Evolutionary conservation across 1,140 invertebrate genomes (phyloP).

Genomic region (Drosophila triauraria): DNA sequence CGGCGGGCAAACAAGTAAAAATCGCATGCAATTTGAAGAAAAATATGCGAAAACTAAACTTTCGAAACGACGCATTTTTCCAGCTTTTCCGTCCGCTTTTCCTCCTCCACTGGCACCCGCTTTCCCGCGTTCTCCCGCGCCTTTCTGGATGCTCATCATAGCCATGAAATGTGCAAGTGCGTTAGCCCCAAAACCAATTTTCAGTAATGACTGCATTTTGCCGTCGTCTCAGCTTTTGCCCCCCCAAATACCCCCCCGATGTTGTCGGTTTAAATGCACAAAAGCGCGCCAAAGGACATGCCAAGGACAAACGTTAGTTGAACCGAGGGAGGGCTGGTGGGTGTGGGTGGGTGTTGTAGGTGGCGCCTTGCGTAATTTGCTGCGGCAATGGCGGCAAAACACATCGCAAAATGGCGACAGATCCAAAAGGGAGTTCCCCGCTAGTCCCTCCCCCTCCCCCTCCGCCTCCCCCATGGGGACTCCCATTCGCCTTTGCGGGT

Average conservation of each 20-base stretch:
- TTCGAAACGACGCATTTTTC: constrained; percentile 80
- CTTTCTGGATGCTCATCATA: constrained; percentile 62
- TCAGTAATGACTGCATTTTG: constrained; percentile 83
- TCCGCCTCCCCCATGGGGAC: neutral
- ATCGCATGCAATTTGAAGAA: constrained; percentile 81
- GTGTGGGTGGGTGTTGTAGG: neutral
- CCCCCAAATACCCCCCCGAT: neutral
- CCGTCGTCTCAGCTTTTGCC: constrained; percentile 58
- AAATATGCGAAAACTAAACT: constrained; percentile 82
- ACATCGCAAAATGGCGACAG: constrained; percentile 82
- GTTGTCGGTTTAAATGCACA: constrained; percentile 78
- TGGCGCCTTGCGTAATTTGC: constrained; percentile 77
- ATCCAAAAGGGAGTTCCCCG: constrained; percentile 36
- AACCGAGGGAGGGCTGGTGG: constrained; percentile 33
- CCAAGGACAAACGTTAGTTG: constrained; percentile 83
- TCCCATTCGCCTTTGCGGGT: constrained; percentile 66
- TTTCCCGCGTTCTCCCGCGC: no score
- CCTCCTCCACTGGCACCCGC: neutral
- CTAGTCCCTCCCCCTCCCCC: neutral
- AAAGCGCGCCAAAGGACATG: constrained; percentile 82
- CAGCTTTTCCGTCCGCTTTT: constrained; percentile 26
- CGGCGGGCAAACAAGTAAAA: constrained; percentile 76
- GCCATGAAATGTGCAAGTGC: constrained; percentile 82
- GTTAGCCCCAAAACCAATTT: constrained; percentile 84
- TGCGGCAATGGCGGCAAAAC: constrained; percentile 81